Evolutionary conservation across 2,888 invertebrate genomes (phyloP), one percentile per base, ranked within the genome.

Genomic region (Carabus problematicus): DNA sequence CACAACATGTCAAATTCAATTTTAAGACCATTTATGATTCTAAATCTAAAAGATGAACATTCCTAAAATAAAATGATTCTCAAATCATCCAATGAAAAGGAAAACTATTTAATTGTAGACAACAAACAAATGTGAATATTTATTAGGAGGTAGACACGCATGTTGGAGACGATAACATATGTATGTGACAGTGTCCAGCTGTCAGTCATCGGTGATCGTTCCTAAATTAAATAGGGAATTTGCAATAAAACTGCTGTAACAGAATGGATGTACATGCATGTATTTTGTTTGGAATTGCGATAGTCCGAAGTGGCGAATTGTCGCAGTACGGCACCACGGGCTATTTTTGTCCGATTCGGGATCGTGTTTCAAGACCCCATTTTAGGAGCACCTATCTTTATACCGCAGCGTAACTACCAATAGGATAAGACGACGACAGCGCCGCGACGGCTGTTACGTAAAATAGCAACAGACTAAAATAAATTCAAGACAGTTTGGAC

Each of bases 301-400:
- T 56, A 43, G 16, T 49, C 42, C 59, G 40, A 41, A 52, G 60
- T 59, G 18, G 54, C 52, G 60, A 67, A 41, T 63, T 47, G 70
- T 64, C 63, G 71, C 68, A 75, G 76, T 74, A 72, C 73, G 74
- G 72, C 73, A 73, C 79, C 73, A 73, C 79, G 78, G 79, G 79
- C 85, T 85, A 86, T 85, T 86, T 86, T 83, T 80, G 82, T 82
- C 77, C 80, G 29, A 18, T 76, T 79, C 82, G 77, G 82, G 85
- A 87, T 88, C 88, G 84, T 85, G 82, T 88, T 88, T 85, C 87
- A 82, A 79, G 83, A 83, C 79, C 81, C 87, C 87, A 86, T 87
- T 87, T 88, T 87, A 85, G 86, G 86, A 85, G 84, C 84, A 86
- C 82, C 84, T 84, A 84, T 85, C 84, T 85, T 80, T 81, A 81